Conservation (phyloP, 1,140 invertebrate genomes). For the Brachionus angularis region DNA sequence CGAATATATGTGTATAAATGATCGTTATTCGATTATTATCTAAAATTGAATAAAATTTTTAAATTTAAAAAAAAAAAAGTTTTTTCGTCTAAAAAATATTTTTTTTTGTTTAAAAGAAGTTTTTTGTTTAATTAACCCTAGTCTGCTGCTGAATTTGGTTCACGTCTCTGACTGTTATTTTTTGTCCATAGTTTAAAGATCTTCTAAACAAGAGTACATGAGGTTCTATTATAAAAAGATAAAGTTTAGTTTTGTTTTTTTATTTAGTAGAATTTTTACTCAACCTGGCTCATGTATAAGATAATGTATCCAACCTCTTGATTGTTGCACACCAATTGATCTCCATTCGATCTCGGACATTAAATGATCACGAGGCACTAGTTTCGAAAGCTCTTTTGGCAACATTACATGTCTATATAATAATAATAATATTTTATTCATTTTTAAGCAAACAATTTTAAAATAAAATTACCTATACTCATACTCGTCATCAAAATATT, state of each 20-base stretch:
- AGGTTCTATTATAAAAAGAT: not conserved
- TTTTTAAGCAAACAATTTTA: not conserved
- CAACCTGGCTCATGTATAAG: slow-evolving; percentile 88
- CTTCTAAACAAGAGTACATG: slow-evolving; percentile 33
- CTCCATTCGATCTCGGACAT: slow-evolving; percentile 94
- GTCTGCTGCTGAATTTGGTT: no score
- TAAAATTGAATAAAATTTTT: no score
- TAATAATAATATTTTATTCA: not conserved
- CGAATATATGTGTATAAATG: no score
- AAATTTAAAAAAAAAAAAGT: no score
- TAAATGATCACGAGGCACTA: slow-evolving; percentile 80
- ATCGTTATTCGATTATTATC: no score
- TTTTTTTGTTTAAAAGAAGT: no score
- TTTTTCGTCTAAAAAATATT: no score
- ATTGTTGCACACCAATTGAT: slow-evolving; percentile 89
- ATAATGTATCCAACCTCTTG: slow-evolving; percentile 89
- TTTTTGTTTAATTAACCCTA: no score
- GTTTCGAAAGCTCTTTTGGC: slow-evolving; percentile 75
- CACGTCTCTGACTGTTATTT: no score
- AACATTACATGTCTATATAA: slow-evolving; percentile 75
- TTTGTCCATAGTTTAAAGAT: not conserved
- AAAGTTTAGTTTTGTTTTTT: not conserved
- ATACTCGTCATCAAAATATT: slow-evolving; percentile 65
- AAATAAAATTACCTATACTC: slow-evolving; percentile 52
- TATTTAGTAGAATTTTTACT: not conserved